Conservation (phyloP, 2,888 invertebrate genomes). For the Harpalus rufipes region DNA sequence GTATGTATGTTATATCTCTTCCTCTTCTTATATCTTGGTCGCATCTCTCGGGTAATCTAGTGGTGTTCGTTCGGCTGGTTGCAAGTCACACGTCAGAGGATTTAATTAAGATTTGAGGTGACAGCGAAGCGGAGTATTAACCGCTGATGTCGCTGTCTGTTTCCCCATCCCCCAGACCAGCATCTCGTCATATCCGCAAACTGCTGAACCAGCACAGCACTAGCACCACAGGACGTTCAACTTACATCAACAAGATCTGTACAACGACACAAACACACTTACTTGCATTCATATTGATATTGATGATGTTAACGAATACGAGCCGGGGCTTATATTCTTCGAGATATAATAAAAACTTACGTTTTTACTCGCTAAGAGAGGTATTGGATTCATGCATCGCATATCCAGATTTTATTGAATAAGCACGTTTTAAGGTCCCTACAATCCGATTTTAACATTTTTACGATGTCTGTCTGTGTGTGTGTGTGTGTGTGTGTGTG, state of each 20-base stretch:
- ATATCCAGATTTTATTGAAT: too few species aligned
- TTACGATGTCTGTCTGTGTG: too few species aligned
- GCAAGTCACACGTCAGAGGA: constrained; percentile 33
- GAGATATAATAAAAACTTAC: too few species aligned
- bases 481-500: too few species aligned
- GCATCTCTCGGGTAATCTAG: constrained; percentile 18
- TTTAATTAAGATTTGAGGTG: constrained; percentile 53
- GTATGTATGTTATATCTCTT: too few species aligned
- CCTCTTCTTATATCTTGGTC: too few species aligned
- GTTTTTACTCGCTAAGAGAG: too few species aligned
- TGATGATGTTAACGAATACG: too few species aligned
- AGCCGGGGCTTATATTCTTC: too few species aligned
- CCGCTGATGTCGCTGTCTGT: constrained; percentile 16
- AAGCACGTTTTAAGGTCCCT: too few species aligned
- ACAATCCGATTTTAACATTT: too few species aligned
- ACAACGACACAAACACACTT: neutral
- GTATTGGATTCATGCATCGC: too few species aligned
- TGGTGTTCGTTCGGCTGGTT: constrained; percentile 16
- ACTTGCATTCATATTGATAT: neutral
- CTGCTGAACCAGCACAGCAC: neutral
- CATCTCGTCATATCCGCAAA: neutral
- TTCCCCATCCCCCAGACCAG: neutral
- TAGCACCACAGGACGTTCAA: neutral
- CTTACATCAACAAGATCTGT: neutral
- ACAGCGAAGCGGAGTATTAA: constrained; percentile 17